These are phyloP conservation scores for Doris montereyensis DNA, from an alignment of 2,888 invertebrate genomes.

Conservation along the genomic window DNA sequence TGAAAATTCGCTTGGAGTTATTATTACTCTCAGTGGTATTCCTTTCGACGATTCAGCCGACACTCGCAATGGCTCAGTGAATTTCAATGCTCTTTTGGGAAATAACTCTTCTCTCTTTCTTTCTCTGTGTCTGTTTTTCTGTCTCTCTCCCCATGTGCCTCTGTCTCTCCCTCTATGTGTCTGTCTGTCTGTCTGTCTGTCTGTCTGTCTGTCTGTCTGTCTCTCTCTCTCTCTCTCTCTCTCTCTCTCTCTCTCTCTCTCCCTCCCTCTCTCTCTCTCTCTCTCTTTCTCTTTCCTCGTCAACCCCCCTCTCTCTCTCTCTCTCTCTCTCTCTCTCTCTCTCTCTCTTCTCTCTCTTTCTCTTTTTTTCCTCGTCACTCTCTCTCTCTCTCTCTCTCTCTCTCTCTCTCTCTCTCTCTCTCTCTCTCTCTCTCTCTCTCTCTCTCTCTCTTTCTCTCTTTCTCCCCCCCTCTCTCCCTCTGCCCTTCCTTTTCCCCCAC, in stretches of 20 bases:
- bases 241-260: not conserved
- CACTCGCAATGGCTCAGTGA: too few relatives aligned
- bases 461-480: not conserved
- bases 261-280: not conserved
- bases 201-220: not conserved
- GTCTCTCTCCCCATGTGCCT: not conserved
- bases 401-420: not conserved
- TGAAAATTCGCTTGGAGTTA: too few relatives aligned
- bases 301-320: not conserved
- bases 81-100: too few relatives aligned
- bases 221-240: slow-evolving; percentile 19
- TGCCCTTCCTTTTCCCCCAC: too few relatives aligned
- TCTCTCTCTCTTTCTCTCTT: slow-evolving; percentile 5
- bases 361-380: not conserved
- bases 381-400: not conserved
- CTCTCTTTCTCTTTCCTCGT: not conserved
- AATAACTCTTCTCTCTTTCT: not conserved
- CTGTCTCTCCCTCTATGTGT: not conserved
- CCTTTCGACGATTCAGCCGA: too few relatives aligned
- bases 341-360: not conserved
- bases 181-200: not conserved
- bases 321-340: slow-evolving; percentile 13
- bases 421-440: not conserved
- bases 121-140: not conserved
- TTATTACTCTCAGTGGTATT: too few relatives aligned